Percentiles rank a stretch among this genome's conserved stretches.
Evolutionary conservation across 2,113 vertebrate species (phyloP).

Genomic region (Strix uralensis): DNA sequence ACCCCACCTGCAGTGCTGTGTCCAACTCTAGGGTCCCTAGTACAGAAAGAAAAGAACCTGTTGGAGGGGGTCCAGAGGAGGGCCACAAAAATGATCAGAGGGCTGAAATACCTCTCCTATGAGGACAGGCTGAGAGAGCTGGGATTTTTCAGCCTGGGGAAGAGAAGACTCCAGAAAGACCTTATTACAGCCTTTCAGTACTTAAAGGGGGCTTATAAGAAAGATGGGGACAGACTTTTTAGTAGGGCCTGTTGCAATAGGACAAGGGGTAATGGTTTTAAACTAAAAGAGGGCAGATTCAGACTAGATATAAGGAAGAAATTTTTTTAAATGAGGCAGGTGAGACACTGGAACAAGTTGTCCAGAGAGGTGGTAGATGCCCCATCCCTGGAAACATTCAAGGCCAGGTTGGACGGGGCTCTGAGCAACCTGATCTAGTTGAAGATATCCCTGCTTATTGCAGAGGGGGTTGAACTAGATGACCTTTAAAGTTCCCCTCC

Average conservation of each 20-base stretch:
- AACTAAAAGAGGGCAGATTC: too few relatives aligned
- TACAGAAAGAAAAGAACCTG: background rate
- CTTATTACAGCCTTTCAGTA: background rate
- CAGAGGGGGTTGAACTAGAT: background rate
- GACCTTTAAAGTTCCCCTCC: background rate
- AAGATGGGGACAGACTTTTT: too few relatives aligned
- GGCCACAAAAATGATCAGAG: background rate
- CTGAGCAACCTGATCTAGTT: background rate
- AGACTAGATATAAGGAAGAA: too few relatives aligned
- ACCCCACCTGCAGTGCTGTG: too few relatives aligned
- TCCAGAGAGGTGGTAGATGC: too few relatives aligned
- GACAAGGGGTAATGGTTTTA: too few relatives aligned
- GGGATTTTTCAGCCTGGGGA: background rate
- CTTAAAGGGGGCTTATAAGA: too few relatives aligned
- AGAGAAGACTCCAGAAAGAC: background rate
- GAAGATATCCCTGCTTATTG: background rate
- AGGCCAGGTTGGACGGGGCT: background rate
- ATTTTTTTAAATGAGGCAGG: too few relatives aligned
- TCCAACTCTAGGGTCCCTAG: too few relatives aligned
- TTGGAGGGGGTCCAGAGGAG: background rate
- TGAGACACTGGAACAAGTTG: too few relatives aligned
- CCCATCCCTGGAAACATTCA: background rate
- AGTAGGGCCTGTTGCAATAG: too few relatives aligned
- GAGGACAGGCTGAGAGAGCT: background rate
- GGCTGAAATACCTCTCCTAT: background rate